These are phyloP conservation scores for Propithecus perrieri DNA, from an alignment of 2,797 vertebrate genomes.

Conservation along the genomic window DNA sequence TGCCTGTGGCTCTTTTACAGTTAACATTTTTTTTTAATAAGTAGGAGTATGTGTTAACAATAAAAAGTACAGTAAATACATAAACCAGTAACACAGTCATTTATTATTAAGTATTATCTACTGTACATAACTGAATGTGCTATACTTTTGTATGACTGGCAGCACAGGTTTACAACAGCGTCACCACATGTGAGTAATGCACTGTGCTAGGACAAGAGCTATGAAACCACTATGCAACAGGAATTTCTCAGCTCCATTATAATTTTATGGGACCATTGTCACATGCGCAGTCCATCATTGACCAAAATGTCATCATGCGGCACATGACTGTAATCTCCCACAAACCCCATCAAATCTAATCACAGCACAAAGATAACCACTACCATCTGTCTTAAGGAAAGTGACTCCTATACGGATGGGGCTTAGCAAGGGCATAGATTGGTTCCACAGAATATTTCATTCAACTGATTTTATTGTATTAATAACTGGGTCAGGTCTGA, in stretches of 20 bases:
- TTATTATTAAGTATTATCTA: neutral
- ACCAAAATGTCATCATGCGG: neutral
- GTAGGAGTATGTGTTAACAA: neutral
- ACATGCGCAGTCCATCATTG: neutral
- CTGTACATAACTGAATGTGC: neutral
- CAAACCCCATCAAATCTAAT: constrained; percentile 2
- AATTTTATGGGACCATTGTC: neutral
- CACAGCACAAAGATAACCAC: neutral
- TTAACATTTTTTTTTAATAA: neutral
- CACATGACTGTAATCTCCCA: neutral
- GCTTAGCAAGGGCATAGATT: neutral
- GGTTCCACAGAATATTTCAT: neutral
- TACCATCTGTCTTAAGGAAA: neutral
- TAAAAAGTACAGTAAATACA: neutral
- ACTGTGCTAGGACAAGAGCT: neutral
- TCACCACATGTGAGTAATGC: too few species aligned
- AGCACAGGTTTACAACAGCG: neutral
- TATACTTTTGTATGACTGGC: neutral
- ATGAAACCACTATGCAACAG: too few species aligned
- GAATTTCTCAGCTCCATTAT: neutral
- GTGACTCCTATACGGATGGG: neutral
- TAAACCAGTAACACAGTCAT: neutral
- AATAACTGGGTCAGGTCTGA: neutral
- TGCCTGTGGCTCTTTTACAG: neutral
- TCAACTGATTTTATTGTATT: neutral